phyloP scores from a whole-genome alignment of 53 echinoderm and acorn worm species.

The Paracentrotus lividus region DNA sequence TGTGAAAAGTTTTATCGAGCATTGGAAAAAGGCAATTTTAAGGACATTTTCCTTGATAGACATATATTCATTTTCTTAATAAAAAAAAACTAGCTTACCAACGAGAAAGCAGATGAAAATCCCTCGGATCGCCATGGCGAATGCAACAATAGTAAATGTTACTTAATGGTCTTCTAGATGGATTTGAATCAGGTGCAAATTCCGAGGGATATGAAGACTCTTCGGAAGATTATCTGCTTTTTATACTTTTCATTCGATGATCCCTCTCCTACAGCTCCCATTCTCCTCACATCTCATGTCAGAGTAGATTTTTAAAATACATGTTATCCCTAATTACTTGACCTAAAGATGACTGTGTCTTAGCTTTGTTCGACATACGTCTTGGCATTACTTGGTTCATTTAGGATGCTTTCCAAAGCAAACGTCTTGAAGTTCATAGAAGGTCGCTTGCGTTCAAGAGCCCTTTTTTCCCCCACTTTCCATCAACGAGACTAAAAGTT shows the following conservation, averaged over 20 bases:
- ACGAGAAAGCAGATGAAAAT: background rate
- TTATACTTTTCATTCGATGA: constrained; percentile 4
- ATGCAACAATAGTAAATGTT: background rate
- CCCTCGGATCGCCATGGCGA: background rate
- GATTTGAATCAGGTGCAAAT: background rate
- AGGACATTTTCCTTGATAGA: too few species aligned
- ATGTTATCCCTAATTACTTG: background rate
- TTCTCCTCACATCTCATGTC: too few species aligned
- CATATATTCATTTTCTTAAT: background rate
- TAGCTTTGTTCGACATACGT: background rate
- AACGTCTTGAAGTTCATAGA: too few species aligned
- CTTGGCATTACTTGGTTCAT: background rate
- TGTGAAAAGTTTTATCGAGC: background rate
- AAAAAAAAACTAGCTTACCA: background rate
- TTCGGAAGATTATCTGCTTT: background rate
- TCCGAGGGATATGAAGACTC: background rate
- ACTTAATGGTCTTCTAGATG: background rate
- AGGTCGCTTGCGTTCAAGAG: background rate
- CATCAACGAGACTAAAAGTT: background rate
- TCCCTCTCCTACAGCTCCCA: background rate
- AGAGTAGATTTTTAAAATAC: too few species aligned
- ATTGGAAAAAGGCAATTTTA: background rate
- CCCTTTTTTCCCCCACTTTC: background rate
- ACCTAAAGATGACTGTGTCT: background rate
- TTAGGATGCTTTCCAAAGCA: too few species aligned